Evolutionary conservation across 2,113 vertebrate genomes (phyloP), one percentile per base, ranked within the genome.

Genomic region (Pomatostomus ruficeps): DNA sequence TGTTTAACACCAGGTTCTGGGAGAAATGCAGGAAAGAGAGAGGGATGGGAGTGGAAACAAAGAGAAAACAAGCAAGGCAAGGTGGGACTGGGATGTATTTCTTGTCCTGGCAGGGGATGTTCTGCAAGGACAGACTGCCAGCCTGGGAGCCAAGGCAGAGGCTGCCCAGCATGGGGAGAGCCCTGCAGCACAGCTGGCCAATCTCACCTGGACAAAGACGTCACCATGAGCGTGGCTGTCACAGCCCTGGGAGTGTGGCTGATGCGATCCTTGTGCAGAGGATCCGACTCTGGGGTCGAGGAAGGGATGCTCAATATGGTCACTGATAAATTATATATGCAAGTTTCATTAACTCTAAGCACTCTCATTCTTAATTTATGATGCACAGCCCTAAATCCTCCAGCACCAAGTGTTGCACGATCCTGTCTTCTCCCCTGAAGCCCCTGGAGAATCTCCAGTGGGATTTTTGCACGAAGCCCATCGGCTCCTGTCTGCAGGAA

Each of bases 251-350:
- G 33, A 0, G 1, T 33, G 55, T 7, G 35, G 66, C 46, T 4
- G 6, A 82, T 7, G 31, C 1, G 2, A 58, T 51, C n/a, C 1
- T 1, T 1, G 3, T 31, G 23, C 0, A 0, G 14, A 84, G 36
- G 40, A 65, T 42, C 57, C 52, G 40, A 23, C 16, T 43, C 72
- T 5, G 25, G 51, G 52, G 57, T 26, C 0, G 1, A 67, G 48
- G 15, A 81, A 48, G 28, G 25, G 68, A 71, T 77, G 66, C 68
- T 92, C 91, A 81, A 0, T 78, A 35, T 7, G 14, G 65, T 58
- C 81, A 43, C 61, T 84, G 68, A 81, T 93, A 52, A 92, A 93
- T 92, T 81, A 95, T 45, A 77, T 61, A 85, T 59, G 7, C 3
- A 42, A 74, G 65, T 72, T 97, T 93, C 91, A 81, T 54, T 87